phyloP scores from a whole-genome alignment of 2,888 invertebrate species.

The Drosophila prolongata region DNA sequence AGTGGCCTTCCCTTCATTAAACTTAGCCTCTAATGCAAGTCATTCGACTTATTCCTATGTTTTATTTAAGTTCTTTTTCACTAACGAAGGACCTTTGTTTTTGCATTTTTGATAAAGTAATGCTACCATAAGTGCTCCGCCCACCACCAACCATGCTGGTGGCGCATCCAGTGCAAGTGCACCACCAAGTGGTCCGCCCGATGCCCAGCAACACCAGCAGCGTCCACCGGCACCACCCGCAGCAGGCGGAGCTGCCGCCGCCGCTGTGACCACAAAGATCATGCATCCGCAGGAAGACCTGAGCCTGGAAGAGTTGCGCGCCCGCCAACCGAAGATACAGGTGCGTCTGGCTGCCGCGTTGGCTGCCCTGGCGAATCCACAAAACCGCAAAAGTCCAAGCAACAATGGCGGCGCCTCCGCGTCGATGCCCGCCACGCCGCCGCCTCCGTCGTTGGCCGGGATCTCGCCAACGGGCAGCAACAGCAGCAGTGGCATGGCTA shows the following conservation, averaged over 20 bases:
- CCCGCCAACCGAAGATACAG: conserved; percentile 89
- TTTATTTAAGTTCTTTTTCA: not conserved
- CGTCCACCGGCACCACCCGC: conserved; percentile 77
- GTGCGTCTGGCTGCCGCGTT: conserved; percentile 83
- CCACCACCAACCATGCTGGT: conserved; percentile 86
- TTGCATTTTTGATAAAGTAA: conserved; percentile 85
- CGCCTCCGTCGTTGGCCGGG: conserved; percentile 66
- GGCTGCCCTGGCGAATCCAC: conserved; percentile 49
- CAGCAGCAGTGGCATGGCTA: conserved; percentile 56
- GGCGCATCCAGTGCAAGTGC: conserved; percentile 71
- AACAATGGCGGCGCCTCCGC: conserved; percentile 78
- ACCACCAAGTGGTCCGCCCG: conserved; percentile 51
- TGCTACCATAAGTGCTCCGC: conserved; percentile 91
- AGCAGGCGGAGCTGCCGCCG: conserved; percentile 90
- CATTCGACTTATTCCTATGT: not conserved
- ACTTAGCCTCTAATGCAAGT: not conserved
- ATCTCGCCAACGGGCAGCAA: conserved; percentile 74
- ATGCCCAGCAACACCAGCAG: conserved; percentile 83
- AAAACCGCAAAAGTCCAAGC: conserved; percentile 58
- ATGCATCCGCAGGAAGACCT: conserved; percentile 97
- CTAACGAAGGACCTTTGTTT: not conserved
- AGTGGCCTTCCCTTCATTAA: not conserved
- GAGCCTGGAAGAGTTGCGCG: conserved; percentile 93
- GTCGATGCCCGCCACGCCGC: conserved; percentile 69
- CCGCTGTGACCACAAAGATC: conserved; percentile 94